Conservation (phyloP, 2,113 vertebrate species). For the Rhagologus leucostigma region DNA sequence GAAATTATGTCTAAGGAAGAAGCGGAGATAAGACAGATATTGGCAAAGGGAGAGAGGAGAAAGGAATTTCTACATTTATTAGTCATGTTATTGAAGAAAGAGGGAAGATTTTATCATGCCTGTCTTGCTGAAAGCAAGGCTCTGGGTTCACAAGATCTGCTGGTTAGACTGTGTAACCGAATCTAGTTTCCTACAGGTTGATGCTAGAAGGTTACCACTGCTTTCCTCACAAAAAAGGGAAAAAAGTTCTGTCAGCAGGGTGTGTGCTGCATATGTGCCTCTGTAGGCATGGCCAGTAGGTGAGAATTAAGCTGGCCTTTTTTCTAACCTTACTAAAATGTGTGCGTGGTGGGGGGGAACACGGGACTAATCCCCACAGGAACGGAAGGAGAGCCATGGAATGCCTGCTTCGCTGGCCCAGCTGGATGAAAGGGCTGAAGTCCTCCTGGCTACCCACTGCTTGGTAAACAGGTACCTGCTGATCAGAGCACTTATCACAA, state of each 20-base stretch:
- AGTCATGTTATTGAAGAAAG: conserved; percentile 52
- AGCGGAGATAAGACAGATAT: not conserved
- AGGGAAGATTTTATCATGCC: conserved; percentile 42
- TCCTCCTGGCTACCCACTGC: not conserved
- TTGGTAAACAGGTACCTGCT: not conserved
- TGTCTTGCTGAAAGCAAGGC: conserved; percentile 43
- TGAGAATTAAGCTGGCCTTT: not conserved
- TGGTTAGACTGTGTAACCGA: not conserved
- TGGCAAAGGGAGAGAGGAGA: conserved; percentile 28
- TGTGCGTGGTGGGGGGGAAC: not conserved
- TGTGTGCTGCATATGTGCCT: not conserved
- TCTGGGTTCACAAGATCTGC: conserved; percentile 13
- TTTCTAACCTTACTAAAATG: not conserved
- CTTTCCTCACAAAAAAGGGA: not conserved
- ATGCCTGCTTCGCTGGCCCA: accelerated
- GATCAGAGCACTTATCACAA: not conserved
- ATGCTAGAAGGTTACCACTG: not conserved
- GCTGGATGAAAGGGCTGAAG: not conserved
- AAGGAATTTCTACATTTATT: conserved; percentile 55
- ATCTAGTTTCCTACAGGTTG: not conserved
- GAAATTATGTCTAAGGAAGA: conserved; percentile 40
- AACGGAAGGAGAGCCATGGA: not conserved
- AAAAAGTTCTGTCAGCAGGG: not conserved
- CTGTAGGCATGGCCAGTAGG: not conserved
- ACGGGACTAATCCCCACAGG: not conserved